Evolutionary conservation across 1,140 invertebrate genomes (phyloP).

Genomic region (Ericerus pela): DNA sequence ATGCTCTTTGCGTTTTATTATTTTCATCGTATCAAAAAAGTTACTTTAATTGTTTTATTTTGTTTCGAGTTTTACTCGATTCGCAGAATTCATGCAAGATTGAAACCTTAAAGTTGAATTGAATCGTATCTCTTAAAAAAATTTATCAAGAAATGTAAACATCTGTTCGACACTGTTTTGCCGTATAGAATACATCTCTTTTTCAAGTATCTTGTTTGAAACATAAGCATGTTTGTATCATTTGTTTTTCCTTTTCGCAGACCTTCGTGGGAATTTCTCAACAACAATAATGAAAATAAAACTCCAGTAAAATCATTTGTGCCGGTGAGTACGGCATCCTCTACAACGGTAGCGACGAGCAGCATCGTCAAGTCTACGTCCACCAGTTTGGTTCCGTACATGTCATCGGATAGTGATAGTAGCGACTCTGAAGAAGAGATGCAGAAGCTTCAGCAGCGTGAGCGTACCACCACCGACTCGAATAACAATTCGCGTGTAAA

Average conservation of each 20-base stretch:
- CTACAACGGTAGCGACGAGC: neutral
- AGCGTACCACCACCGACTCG: conserved; percentile 1
- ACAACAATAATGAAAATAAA: neutral
- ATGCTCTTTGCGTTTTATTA: too few relatives aligned
- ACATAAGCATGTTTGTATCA: neutral
- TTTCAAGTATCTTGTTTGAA: neutral
- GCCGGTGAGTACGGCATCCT: neutral
- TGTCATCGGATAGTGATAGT: conserved; percentile 14
- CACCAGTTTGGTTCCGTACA: conserved; percentile 15
- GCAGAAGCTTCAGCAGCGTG: neutral
- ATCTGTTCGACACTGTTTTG: too few relatives aligned
- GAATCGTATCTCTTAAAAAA: too few relatives aligned
- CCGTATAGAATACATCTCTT: too few relatives aligned
- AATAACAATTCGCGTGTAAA: conserved; percentile 11
- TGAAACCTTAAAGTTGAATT: too few relatives aligned
- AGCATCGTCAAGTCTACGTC: neutral
- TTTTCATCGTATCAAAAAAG: too few relatives aligned
- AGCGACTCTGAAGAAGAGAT: conserved; percentile 11
- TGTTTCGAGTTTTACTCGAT: too few relatives aligned
- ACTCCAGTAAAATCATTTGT: neutral
- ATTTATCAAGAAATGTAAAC: too few relatives aligned
- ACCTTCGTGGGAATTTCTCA: neutral
- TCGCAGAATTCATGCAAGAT: too few relatives aligned
- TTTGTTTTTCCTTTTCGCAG: neutral
- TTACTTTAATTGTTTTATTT: too few relatives aligned